A percentile compares a stretch with the other conserved stretches of the same genome.
Evolutionary conservation across 2,797 vertebrate genomes (phyloP).

Genomic region (Micropoecilia bifurca): DNA sequence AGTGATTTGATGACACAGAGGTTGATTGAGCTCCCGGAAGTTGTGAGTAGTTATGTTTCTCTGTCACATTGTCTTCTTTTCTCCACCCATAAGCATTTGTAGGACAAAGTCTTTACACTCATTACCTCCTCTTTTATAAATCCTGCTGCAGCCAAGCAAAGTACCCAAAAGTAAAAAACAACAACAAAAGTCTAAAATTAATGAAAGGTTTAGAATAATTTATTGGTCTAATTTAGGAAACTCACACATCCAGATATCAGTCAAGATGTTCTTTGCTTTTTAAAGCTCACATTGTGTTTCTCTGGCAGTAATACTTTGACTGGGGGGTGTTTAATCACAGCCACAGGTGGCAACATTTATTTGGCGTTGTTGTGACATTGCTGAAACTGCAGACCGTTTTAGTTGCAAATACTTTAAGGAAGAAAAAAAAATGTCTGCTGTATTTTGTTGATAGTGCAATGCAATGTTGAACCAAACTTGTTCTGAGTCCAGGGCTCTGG

Average conservation of each 20-base stretch:
- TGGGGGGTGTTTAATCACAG: slow-evolving; percentile 49
- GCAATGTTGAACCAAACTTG: slow-evolving; percentile 39
- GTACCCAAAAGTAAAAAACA: not conserved
- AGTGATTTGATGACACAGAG: slow-evolving; percentile 23
- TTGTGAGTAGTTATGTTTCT: slow-evolving; percentile 41
- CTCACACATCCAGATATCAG: not conserved
- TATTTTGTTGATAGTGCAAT: slow-evolving; percentile 17
- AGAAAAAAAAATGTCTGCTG: slow-evolving; percentile 12
- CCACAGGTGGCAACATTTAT: slow-evolving; percentile 36
- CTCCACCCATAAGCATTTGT: slow-evolving; percentile 15
- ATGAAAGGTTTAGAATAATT: slow-evolving; percentile 43
- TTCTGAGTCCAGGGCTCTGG: slow-evolving; percentile 42
- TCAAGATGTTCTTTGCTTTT: slow-evolving; percentile 3
- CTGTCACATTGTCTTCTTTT: slow-evolving; percentile 6
- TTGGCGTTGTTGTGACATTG: slow-evolving; percentile 32
- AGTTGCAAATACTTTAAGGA: slow-evolving; percentile 12
- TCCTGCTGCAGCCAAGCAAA: slow-evolving; percentile 57
- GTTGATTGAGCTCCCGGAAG: slow-evolving; percentile 39
- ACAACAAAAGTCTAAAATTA: slow-evolving; percentile 24
- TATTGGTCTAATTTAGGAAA: not conserved
- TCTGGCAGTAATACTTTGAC: slow-evolving; percentile 47
- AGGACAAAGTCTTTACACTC: slow-evolving; percentile 21
- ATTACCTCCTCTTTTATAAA: slow-evolving; percentile 31
- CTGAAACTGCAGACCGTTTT: slow-evolving; percentile 36
- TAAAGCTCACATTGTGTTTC: slow-evolving; percentile 38